Evolutionary conservation across 2,797 vertebrate genomes (phyloP).

Genomic region (Clamator glandarius): DNA sequence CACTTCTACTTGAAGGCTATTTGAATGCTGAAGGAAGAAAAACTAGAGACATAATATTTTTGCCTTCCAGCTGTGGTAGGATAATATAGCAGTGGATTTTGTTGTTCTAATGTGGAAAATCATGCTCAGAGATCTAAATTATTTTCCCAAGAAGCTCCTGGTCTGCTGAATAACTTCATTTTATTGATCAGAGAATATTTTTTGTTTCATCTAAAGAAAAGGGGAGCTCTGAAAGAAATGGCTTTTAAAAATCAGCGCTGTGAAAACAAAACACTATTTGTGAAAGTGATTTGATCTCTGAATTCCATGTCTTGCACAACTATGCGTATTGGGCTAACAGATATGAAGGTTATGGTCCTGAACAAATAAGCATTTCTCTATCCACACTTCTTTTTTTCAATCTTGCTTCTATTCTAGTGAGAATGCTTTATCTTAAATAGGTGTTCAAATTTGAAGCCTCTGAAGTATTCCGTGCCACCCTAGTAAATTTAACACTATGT

Average conservation of each 20-base stretch:
- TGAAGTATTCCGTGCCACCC: neutral
- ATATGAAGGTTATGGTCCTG: neutral
- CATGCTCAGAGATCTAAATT: neutral
- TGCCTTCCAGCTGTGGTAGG: neutral
- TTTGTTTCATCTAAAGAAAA: neutral
- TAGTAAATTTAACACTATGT: neutral
- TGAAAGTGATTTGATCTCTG: neutral
- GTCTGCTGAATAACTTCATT: neutral
- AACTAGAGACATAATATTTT: neutral
- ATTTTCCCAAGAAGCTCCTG: neutral
- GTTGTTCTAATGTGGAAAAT: neutral
- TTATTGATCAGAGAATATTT: neutral
- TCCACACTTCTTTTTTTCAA: neutral
- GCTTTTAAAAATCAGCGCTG: neutral
- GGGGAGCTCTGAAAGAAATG: neutral
- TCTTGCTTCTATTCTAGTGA: neutral
- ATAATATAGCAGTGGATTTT: neutral
- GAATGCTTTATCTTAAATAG: neutral
- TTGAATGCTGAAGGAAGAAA: neutral
- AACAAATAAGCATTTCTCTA: neutral
- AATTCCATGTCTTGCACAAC: neutral
- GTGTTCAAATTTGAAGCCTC: neutral
- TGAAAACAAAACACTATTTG: neutral
- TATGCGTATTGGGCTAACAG: neutral
- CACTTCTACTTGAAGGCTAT: neutral